Evolutionary conservation across 2,113 vertebrate genomes (phyloP).

Genomic region (Tragulus kanchil): DNA sequence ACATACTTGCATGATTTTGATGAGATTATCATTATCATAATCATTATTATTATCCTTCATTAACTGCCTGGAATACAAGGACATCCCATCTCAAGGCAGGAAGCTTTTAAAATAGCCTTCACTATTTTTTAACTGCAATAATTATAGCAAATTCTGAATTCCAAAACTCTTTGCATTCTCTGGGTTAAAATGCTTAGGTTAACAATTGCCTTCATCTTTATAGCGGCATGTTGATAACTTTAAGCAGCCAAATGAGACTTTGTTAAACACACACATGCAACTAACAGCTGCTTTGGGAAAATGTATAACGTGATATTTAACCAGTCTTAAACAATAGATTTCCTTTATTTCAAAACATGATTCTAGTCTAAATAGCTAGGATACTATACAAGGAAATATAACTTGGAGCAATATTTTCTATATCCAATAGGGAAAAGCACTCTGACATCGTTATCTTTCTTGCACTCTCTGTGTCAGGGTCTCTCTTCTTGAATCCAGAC

Average conservation of each 20-base stretch:
- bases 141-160: slow-evolving; percentile 59
- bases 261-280: neutral
- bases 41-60: slow-evolving; percentile 78
- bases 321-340: neutral
- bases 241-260: neutral
- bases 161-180: neutral
- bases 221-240: neutral
- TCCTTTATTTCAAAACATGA: neutral
- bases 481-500: neutral
- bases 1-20: slow-evolving; percentile 76
- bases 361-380: neutral
- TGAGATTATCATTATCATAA: slow-evolving; percentile 77
- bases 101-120: slow-evolving; percentile 61
- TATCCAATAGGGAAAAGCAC: neutral
- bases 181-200: slow-evolving; percentile 46
- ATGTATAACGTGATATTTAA: neutral
- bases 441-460: neutral
- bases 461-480: neutral
- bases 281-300: slow-evolving; percentile 31
- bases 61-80: slow-evolving; percentile 60
- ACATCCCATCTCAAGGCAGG: slow-evolving; percentile 52
- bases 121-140: slow-evolving; percentile 43
- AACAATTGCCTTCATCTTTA: slow-evolving; percentile 33
- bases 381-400: neutral
- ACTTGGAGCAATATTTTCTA: neutral